phyloP scores from a whole-genome alignment of 2,113 vertebrate genomes.

The Phrynosoma platyrhinos region DNA sequence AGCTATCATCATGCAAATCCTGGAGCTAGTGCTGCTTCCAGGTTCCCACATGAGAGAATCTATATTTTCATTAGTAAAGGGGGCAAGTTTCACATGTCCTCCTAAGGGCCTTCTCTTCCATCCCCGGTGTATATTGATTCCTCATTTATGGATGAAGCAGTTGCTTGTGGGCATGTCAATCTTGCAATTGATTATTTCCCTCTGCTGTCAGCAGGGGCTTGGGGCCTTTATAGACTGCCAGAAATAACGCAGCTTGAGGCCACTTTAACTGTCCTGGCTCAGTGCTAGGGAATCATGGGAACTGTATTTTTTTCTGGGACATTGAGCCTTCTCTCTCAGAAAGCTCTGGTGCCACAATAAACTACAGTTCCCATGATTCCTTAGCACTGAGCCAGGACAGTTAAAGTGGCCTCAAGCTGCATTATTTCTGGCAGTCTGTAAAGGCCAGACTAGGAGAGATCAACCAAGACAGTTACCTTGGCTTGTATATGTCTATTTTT shows the following conservation, averaged over 20 bases:
- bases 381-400: no score
- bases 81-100: neutral
- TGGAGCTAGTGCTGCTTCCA: neutral
- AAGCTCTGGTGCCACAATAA: no score
- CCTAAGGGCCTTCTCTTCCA: neutral
- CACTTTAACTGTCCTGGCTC: no score
- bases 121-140: neutral
- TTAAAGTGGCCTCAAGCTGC: no score
- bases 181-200: conserved; percentile 3
- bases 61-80: conserved; percentile 1
- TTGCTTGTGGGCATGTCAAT: neutral
- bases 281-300: no score
- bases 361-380: no score
- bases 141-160: neutral
- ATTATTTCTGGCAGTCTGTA: no score
- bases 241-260: no score
- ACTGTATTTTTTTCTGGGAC: no score
- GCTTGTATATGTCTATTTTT: neutral
- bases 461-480: neutral
- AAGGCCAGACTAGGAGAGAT: neutral
- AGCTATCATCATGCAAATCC: neutral
- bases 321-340: no score
- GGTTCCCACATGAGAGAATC: neutral
- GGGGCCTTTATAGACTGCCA: neutral
- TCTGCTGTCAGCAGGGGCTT: neutral